Evolutionary conservation across 1,140 invertebrate species (phyloP).

Genomic region (Drosophila virilis): DNA sequence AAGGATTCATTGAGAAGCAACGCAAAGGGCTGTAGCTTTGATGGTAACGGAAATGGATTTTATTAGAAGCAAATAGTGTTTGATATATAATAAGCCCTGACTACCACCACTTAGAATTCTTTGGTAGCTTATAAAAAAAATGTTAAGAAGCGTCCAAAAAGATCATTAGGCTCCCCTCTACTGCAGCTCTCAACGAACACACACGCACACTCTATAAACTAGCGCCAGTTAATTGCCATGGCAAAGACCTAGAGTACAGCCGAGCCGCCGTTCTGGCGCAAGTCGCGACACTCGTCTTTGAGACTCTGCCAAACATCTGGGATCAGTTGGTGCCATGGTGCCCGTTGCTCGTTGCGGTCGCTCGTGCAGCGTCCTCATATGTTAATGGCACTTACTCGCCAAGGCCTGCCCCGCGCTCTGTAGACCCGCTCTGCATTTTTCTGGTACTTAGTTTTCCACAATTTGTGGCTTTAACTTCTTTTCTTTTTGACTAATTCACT

Average conservation of each 20-base stretch:
- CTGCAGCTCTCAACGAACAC: background rate
- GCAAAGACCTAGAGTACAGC: conserved; percentile 45
- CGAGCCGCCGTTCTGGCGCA: conserved; percentile 34
- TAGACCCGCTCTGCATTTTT: conserved; percentile 22
- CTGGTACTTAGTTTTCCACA: conserved; percentile 68
- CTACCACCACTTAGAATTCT: conserved; percentile 25
- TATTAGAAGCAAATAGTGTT: background rate
- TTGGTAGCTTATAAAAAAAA: background rate
- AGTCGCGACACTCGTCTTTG: conserved; percentile 53
- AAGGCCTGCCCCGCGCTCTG: conserved; percentile 10
- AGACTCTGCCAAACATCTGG: conserved; percentile 35
- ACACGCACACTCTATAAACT: conserved; percentile 43
- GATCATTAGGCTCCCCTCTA: conserved; percentile 24
- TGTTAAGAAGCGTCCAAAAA: conserved; percentile 34
- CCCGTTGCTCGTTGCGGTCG: conserved; percentile 32
- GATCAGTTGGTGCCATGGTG: conserved; percentile 49
- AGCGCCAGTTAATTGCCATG: conserved; percentile 73
- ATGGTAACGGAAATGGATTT: background rate
- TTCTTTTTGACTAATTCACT: conserved; percentile 71
- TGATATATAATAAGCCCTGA: conserved; percentile 1
- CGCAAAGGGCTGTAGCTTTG: background rate
- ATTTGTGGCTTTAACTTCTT: conserved; percentile 53
- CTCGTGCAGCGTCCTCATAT: conserved; percentile 32
- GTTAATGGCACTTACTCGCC: conserved; percentile 60
- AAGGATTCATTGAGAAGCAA: background rate